A percentile compares a stretch with the other conserved stretches of the same genome.
phyloP scores from a whole-genome alignment of 2,888 invertebrate genomes.

The Athalia circularis region DNA sequence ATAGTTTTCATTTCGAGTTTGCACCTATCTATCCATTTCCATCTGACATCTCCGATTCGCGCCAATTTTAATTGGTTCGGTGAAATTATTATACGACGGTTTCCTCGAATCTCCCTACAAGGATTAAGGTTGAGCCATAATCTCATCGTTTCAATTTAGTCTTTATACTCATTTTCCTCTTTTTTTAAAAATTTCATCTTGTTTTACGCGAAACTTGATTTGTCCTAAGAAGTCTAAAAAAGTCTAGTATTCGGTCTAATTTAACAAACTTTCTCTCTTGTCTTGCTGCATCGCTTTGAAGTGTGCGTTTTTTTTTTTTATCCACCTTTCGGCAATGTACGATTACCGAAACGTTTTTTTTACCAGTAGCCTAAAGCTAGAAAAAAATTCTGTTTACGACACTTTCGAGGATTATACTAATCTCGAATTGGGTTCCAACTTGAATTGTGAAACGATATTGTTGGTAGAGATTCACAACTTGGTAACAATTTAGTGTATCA shows the following conservation, averaged over 20 bases:
- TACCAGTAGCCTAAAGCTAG: too few relatives aligned
- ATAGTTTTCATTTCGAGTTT: background rate
- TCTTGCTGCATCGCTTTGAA: background rate
- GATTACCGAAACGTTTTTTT: too few relatives aligned
- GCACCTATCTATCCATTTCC: background rate
- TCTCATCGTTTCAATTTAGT: background rate
- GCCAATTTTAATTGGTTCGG: background rate
- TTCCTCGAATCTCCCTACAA: too few relatives aligned
- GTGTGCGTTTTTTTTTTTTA: background rate
- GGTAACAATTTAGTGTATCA: too few relatives aligned
- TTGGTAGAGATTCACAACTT: too few relatives aligned
- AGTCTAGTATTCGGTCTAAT: background rate
- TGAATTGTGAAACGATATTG: too few relatives aligned
- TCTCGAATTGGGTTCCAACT: too few relatives aligned
- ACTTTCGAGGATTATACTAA: too few relatives aligned
- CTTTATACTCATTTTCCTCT: background rate
- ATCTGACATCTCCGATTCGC: background rate
- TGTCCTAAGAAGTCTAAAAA: background rate
- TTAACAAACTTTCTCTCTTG: conserved; percentile 8
- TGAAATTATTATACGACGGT: too few relatives aligned
- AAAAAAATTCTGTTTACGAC: too few relatives aligned
- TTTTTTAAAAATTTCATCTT: background rate
- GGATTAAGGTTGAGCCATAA: too few relatives aligned
- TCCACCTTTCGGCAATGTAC: too few relatives aligned
- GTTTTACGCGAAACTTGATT: background rate